Evolutionary conservation across 2,888 invertebrate genomes (phyloP), one percentile per base, ranked within the genome.

Genomic region (Diarsia dahlii): DNA sequence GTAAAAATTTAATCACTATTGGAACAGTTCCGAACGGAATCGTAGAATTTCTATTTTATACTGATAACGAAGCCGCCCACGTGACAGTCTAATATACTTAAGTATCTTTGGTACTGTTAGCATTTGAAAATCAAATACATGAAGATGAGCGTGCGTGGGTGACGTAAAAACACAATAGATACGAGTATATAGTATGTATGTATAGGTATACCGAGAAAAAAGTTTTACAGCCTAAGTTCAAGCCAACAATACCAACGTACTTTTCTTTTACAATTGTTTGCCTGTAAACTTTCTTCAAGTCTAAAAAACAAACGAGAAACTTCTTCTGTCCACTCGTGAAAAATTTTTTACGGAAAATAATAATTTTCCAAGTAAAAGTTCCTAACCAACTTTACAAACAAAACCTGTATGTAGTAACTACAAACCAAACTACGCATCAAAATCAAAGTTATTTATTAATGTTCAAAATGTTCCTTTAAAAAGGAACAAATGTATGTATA

Each of bases 261-360:
- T 70, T 75, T 34, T 34, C 9, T 52, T 75, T 58, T n/a, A 70
- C 13, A 50, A 5, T 70, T 69, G 4, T 76, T 34, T 70, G 58
- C 56, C 70, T 28, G 15, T 20, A 56, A 78, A 78, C 50, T 52
- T 69, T 34, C 12, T 58, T 46, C 23, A 34, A 79, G 34, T 4
- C 6, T 12, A 50, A 67, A 71, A 66, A 76, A 39, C 45, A 62
- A 58, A 45, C 8, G 52, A 54, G 4, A 13, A 72, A 80, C 13
- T 69, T 50, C 8, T 50, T 23, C 18, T 45, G 48, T 52, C 34
- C 23, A 23, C 13, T 50, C n/a, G 4, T 54, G 13, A 0, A 74
- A 54, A 9, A 39, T 18, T 50, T 67, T 81, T 80, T 20, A 46
- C 60, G 50, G 18, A 39, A 15, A 80, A 18, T 46, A 62, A n/a